These are phyloP conservation scores for Chelmon rostratus DNA, from an alignment of 2,797 vertebrate species.

Conservation along the genomic window DNA sequence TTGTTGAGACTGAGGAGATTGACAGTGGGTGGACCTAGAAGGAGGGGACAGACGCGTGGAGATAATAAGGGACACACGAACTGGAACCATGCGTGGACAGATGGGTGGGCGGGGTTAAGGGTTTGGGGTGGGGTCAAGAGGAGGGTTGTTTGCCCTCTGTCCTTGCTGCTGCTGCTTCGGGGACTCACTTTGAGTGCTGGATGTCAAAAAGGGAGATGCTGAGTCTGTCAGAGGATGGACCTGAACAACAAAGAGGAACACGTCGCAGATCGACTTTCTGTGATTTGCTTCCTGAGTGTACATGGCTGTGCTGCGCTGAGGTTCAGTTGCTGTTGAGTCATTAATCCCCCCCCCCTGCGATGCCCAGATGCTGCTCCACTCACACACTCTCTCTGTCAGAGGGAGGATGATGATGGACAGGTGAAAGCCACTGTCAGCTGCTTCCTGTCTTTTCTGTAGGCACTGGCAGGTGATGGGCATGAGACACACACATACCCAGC, in stretches of 20 bases:
- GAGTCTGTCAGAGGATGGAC: constrained; percentile 51
- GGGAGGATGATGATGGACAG: constrained; percentile 47
- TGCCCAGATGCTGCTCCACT: constrained; percentile 81
- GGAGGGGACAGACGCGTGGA: constrained; percentile 43
- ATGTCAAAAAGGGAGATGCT: constrained; percentile 68
- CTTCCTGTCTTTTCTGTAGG: constrained; percentile 42
- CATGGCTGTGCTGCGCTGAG: constrained; percentile 62
- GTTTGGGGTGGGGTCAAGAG: constrained; percentile 34
- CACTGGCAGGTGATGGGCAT: constrained; percentile 45
- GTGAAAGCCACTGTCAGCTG: constrained; percentile 68
- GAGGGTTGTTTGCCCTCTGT: constrained; percentile 62
- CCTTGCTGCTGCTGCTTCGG: constrained; percentile 81
- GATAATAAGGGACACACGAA: constrained; percentile 56
- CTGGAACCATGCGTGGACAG: constrained; percentile 46
- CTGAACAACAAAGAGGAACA: constrained; percentile 29
- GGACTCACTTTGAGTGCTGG: constrained; percentile 75
- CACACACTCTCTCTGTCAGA: constrained; percentile 41
- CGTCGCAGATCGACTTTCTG: constrained; percentile 32
- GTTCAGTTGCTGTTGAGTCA: constrained; percentile 58
- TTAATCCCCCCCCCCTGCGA: constrained; percentile 60
- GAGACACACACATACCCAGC: constrained; percentile 38
- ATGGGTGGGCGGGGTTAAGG: constrained; percentile 40
- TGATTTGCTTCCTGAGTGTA: constrained; percentile 59
- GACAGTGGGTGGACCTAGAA: constrained; percentile 34
- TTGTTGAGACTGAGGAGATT: constrained; percentile 77